Percentiles rank a stretch among this genome's conserved stretches.
Evolutionary conservation across 2,888 invertebrate genomes (phyloP).

Genomic region (Chromoteleia sp.): DNA sequence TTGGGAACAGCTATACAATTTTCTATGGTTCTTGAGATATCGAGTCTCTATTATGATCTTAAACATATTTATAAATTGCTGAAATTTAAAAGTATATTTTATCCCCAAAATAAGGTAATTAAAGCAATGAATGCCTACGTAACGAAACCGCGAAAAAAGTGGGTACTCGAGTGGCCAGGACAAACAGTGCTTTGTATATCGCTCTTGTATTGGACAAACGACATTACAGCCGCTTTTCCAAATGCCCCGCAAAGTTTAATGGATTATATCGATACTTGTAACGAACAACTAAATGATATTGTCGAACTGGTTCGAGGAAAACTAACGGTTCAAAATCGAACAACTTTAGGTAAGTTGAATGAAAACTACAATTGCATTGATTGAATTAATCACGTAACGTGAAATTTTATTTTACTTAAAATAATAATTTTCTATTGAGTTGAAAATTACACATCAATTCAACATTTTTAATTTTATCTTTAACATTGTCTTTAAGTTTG

Average conservation of each 20-base stretch:
- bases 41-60: too few species aligned
- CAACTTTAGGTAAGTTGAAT: slow-evolving; percentile 89
- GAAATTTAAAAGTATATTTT: too few species aligned
- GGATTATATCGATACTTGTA: slow-evolving; percentile 89
- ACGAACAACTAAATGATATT: slow-evolving; percentile 91
- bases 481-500: too few species aligned
- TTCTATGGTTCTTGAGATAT: too few species aligned
- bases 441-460: too few species aligned
- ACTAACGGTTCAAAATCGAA: slow-evolving; percentile 93
- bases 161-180: slow-evolving; percentile 89
- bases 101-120: slow-evolving; percentile 79
- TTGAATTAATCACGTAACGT: too few species aligned
- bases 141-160: slow-evolving; percentile 84
- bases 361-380: slow-evolving; percentile 5
- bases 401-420: too few species aligned
- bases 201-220: slow-evolving; percentile 95
- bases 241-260: slow-evolving; percentile 86
- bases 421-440: too few species aligned
- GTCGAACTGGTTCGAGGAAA: slow-evolving; percentile 95
- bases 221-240: slow-evolving; percentile 92
- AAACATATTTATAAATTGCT: too few species aligned
- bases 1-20: too few species aligned
- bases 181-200: slow-evolving; percentile 90
- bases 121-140: slow-evolving; percentile 85
- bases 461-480: too few species aligned